These are phyloP conservation scores for Trissonchulus sp. DNA, from an alignment of 2,888 invertebrate genomes.

Conservation along the genomic window DNA sequence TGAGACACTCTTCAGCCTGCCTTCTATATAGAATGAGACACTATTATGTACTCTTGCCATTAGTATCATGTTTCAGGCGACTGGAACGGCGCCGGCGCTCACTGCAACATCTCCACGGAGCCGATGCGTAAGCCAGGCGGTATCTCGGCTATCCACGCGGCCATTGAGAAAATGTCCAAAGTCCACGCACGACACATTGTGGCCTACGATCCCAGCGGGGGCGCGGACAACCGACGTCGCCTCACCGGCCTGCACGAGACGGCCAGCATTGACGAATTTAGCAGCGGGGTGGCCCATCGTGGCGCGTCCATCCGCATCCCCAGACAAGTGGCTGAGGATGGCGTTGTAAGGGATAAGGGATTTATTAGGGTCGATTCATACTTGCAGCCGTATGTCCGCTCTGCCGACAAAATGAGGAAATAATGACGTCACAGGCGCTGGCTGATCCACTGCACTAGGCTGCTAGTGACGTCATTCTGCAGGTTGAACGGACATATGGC, in stretches of 20 bases:
- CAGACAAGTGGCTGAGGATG: constrained; percentile 45
- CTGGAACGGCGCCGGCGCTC: constrained; percentile 94
- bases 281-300: constrained; percentile 55
- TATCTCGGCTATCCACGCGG: too few species aligned
- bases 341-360: constrained; percentile 36
- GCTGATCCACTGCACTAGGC: too few species aligned
- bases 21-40: too few species aligned
- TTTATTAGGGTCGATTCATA: too few species aligned
- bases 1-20: too few species aligned
- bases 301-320: constrained; percentile 46
- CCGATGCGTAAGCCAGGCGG: constrained; percentile 80
- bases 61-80: too few species aligned
- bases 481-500: too few species aligned
- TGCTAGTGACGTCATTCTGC: too few species aligned
- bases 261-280: constrained; percentile 91
- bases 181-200: constrained; percentile 87
- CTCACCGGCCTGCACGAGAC: constrained; percentile 93
- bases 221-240: constrained; percentile 90
- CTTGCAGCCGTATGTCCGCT: too few species aligned
- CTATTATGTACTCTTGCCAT: too few species aligned
- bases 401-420: too few species aligned
- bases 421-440: too few species aligned
- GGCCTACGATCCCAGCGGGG: constrained; percentile 90
- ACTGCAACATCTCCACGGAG: constrained; percentile 90
- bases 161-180: constrained; percentile 86